Percentiles rank a stretch among this genome's conserved stretches.
Conservation (phyloP, 2,888 invertebrate genomes). For the Pemphredon lugubris region DNA sequence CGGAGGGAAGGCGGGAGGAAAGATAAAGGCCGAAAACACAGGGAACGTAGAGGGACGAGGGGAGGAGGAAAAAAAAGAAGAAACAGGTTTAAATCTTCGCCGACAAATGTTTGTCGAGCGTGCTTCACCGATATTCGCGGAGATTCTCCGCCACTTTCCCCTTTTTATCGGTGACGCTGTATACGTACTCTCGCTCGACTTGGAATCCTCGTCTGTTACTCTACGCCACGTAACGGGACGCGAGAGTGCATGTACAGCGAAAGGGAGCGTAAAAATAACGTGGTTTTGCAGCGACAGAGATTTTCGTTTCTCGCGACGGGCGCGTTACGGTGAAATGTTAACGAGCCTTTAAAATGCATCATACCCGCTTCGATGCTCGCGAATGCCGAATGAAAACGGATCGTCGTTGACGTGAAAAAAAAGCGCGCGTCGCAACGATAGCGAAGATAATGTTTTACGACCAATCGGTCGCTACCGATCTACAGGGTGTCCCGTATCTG, state of each 20-base stretch:
- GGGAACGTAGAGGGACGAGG: constrained; percentile 11
- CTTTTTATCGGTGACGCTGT: constrained; percentile 47
- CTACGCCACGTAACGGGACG: constrained; percentile 20
- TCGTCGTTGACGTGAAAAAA: no score
- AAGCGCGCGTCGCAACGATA: no score
- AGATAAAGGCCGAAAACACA: constrained; percentile 5
- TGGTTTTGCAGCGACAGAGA: neutral
- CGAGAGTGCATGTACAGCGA: neutral
- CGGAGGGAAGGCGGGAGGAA: neutral
- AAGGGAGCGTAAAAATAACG: neutral
- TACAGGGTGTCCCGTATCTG: no score
- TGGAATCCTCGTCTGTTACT: constrained; percentile 26
- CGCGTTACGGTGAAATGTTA: no score
- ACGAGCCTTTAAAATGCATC: no score
- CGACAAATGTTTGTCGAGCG: constrained; percentile 69
- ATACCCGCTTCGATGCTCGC: no score
- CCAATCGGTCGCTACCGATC: no score
- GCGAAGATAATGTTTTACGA: no score
- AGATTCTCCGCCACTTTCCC: constrained; percentile 54
- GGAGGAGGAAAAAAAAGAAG: constrained; percentile 26
- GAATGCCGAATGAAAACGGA: no score
- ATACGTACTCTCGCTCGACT: constrained; percentile 6
- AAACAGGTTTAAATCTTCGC: constrained; percentile 28
- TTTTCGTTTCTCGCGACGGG: no score
- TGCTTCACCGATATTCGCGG: constrained; percentile 50